Percentiles rank a stretch among this genome's conserved stretches.
Evolutionary conservation across 2,797 vertebrate species (phyloP).

Genomic region (Pipistrellus pipistrellus): DNA sequence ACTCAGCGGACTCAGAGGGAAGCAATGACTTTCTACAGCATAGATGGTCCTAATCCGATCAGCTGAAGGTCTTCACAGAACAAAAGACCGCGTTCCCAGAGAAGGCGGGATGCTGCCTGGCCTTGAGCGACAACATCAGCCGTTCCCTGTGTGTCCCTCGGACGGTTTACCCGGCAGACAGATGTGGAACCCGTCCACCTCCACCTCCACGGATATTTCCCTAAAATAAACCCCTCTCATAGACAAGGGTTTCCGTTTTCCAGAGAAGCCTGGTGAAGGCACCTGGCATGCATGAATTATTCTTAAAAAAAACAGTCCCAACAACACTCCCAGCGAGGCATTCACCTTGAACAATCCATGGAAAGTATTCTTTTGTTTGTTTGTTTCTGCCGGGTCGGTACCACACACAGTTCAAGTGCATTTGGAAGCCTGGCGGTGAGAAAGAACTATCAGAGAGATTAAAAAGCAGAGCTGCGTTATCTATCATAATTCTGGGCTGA

Average conservation of each 20-base stretch:
- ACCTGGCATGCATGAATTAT: background rate
- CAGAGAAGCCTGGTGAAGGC: background rate
- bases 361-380: background rate
- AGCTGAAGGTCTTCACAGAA: background rate
- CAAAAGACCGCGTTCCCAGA: background rate
- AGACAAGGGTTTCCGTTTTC: background rate
- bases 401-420: background rate
- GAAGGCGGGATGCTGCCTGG: background rate
- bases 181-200: background rate
- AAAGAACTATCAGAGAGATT: background rate
- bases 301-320: background rate
- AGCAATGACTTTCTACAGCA: background rate
- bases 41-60: background rate
- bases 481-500: background rate
- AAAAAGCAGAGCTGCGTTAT: background rate
- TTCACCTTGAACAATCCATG: background rate
- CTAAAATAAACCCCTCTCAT: background rate
- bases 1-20: background rate
- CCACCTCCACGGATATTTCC: too few species aligned
- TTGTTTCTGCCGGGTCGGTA: background rate
- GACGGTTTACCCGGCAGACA: too few species aligned
- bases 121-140: background rate
- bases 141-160: background rate
- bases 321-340: background rate
- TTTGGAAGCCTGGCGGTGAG: background rate